phyloP scores from a whole-genome alignment of 2,797 vertebrate species.

The Scarus forsteni region DNA sequence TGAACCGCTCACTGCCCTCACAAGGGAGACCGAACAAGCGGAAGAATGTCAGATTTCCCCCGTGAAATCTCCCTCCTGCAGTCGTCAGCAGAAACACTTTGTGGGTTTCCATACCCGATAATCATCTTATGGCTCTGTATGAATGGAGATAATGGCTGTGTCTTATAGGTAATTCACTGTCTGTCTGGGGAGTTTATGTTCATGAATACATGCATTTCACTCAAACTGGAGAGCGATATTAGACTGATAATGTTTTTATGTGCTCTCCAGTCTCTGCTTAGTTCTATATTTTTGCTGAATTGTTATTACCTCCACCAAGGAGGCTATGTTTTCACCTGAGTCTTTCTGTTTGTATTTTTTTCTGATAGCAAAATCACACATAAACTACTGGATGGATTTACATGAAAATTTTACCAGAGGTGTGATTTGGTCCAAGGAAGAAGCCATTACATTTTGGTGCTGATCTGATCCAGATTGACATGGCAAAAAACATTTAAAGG shows the following conservation, averaged over 20 bases:
- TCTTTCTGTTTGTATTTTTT: no score
- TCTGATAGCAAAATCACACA: no score
- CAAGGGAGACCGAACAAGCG: conserved; percentile 34
- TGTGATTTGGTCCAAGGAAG: no score
- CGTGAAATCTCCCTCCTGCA: conserved; percentile 29
- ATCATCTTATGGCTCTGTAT: conserved; percentile 24
- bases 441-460: no score
- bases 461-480: no score
- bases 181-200: background rate
- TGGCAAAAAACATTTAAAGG: no score
- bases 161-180: conserved; percentile 41
- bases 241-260: background rate
- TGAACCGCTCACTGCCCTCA: conserved; percentile 3
- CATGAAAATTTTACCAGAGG: no score
- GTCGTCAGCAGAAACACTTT: conserved; percentile 44
- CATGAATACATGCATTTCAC: background rate
- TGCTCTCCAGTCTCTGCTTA: background rate
- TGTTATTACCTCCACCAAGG: no score
- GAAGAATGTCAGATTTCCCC: conserved; percentile 50
- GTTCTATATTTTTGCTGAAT: background rate
- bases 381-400: no score
- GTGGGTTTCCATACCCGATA: conserved; percentile 35
- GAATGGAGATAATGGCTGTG: conserved; percentile 44
- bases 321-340: no score
- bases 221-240: background rate